These are phyloP conservation scores for Drosophila lutescens DNA, from an alignment of 2,888 invertebrate genomes.

Conservation along the genomic window DNA sequence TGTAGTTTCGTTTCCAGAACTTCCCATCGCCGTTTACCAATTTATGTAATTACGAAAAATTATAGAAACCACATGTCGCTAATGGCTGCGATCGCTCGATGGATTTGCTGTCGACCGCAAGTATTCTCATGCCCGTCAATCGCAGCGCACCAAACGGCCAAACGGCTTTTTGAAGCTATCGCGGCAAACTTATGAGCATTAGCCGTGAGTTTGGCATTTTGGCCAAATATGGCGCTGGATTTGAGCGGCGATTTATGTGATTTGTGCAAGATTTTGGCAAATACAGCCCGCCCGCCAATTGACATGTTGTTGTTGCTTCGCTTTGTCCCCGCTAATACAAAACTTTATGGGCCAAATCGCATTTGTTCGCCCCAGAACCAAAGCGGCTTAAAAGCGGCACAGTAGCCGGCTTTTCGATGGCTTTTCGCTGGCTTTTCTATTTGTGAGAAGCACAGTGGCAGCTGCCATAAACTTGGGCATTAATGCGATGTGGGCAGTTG, in stretches of 20 bases:
- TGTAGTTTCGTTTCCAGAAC: slow-evolving; percentile 42
- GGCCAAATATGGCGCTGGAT: slow-evolving; percentile 72
- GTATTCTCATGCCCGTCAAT: slow-evolving; percentile 75
- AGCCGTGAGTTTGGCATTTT: slow-evolving; percentile 76
- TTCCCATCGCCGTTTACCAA: slow-evolving; percentile 46
- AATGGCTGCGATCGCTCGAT: slow-evolving; percentile 51
- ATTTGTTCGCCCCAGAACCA: slow-evolving; percentile 72
- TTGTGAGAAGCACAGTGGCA: slow-evolving; percentile 60
- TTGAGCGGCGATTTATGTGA: slow-evolving; percentile 76
- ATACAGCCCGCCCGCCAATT: slow-evolving; percentile 55
- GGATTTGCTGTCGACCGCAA: slow-evolving; percentile 58
- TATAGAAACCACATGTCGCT: slow-evolving; percentile 51
- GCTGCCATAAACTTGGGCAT: slow-evolving; percentile 70
- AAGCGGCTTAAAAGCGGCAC: slow-evolving; percentile 71
- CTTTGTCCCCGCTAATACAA: slow-evolving; percentile 60
- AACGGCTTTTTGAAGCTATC: slow-evolving; percentile 31
- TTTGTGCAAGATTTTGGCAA: slow-evolving; percentile 76
- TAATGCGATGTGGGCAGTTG: slow-evolving; percentile 63
- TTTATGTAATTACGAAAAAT: slow-evolving; percentile 58
- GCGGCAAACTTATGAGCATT: slow-evolving; percentile 72
- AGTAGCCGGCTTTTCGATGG: slow-evolving; percentile 56
- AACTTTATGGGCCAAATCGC: slow-evolving; percentile 76
- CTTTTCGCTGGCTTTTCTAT: slow-evolving; percentile 62
- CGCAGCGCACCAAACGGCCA: slow-evolving; percentile 13
- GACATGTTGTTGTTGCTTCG: slow-evolving; percentile 43